Evolutionary conservation across 64 coral and sea anemone genomes (phyloP), one percentile per base, ranked within the genome.

Genomic region (Stichodactyla mertensii): DNA sequence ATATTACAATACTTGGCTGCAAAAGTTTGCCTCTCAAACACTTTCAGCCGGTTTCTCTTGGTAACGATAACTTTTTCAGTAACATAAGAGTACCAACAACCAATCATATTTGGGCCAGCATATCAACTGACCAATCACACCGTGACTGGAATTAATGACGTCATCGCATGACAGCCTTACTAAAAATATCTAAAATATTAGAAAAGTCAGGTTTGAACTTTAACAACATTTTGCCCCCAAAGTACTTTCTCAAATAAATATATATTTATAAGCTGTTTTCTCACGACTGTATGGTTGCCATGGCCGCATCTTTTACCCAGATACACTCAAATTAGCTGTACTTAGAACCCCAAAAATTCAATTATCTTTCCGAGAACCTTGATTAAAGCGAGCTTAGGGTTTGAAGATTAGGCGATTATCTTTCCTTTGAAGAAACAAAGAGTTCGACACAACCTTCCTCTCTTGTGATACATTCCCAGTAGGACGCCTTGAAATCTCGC

Each of bases 371-470:
- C 10, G 10, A 74, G 69, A 74, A 26, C 12, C n/a, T 23, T 74
- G 26, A 74, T 74, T 74, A 74, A 74, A 74, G 12, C 24, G 24
- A 74, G 69, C 69, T 74, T 31, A 66, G 26, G 27, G n/a, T 27
- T 74, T 74, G 24, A 27, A 74, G 69, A 74, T 74, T 74, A 74
- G n/a, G 12, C 22, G 69, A 74, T 74, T 74, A 74, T 74, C 69
- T 74, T 74, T 74, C 10, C 69, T 74, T 74, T 74, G 69, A 74
- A 66, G 69, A 31, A 36, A 74, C 69, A 74, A 74, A 27, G 69
- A 9, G 22, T 31, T 74, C 69, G 24, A 74, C 24, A 74, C 69
- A 74, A 74, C 69, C 69, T 74, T 74, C 69, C 69, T 74, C 69
- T 27, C 27, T 74, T 74, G 0, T 74, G 27, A 74, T 74, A 26